Base-by-base conservation (phyloP, 2,113 vertebrate genomes). In the Paramormyrops kingsleyae region DNA sequence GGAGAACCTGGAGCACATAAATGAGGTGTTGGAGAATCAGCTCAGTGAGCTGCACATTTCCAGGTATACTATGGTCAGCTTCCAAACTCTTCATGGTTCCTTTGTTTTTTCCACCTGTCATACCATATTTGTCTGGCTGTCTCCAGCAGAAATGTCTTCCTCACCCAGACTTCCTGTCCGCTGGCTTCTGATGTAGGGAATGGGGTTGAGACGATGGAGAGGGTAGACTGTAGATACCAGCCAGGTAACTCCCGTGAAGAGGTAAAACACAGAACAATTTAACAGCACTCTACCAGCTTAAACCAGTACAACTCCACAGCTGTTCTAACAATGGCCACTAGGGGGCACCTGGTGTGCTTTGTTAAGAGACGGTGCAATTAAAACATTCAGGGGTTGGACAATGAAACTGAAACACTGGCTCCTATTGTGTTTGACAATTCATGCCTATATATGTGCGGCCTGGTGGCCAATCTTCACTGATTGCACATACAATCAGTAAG, bases 1-100 rank as follows among this genome's bases (percentile, higher is more conserved):
- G 93, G 96, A 97, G 94, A 97, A 97, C 89, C 88, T 96, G 83
- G 17, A 15, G 90, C 92, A 96, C 92, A 93, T 97, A 85, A 90
- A 91, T 87, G 93, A 96, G 89, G 80, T 97, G 42, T 94, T 96
- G 88, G 93, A 96, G 35, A 91, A 47, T 66, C 95, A 88, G 92
- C 92, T 96, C 88, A 89, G 92, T 86, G 92, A 95, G 90, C 94
- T 95, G 56, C 91, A 91, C 90, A 77, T 91, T 90, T 92, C 93
- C 91, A 95, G 96, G 97, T 97, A 94, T 94, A 89, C 27, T 15
- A 4, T 39, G 12, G 53, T 52, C 35, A 62, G 7, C 13, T 62
- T 44, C 17, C 4, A 50, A 59, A 52, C 5, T 27, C 5, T 66
- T 12, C n/a, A 35, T 19, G 27, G 5, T 44, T 88, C n/a, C 15